Base-by-base conservation (phyloP, 2,888 invertebrate genomes). In the Drosophila nigritarsus region DNA sequence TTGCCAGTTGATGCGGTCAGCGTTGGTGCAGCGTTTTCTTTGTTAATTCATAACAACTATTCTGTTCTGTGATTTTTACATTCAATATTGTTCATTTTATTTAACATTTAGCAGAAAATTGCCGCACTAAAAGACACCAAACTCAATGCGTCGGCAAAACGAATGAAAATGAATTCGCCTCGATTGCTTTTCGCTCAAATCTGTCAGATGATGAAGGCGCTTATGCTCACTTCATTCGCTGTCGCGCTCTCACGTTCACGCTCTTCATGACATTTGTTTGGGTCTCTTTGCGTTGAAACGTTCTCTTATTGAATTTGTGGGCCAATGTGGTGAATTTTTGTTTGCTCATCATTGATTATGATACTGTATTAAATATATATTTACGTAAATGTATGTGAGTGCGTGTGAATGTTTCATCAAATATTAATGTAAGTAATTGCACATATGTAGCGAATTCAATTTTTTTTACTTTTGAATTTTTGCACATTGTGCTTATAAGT, bases 121-220 rank as follows among this genome's bases (percentile, higher is more conserved):
- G 66, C 78, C 68, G 65, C 82, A 78, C 59, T 49, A 65, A 53
- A 56, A 67, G 54, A 63, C 68, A 45, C 54, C 78, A 78, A 81
- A 65, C 78, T 73, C 78, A 64, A 69, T 81, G 78, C 78, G 82
- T 82, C 79, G 75, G 82, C 65, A 82, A 81, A 81, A 53, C 62
- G 78, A 79, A 53, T 82, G 79, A 82, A 79, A 79, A 78, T 56
- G 74, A 82, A 82, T 82, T 82, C 82, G 82, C 82, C 74, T 53
- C 79, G 48, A 58, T 36, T 32, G 66, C 34, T 61, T 59, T 78
- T 78, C 73, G 78, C 74, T 50, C 55, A 64, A 73, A 58, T 80
- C 67, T 67, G 78, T 80, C 80, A 78, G 72, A 78, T 78, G 80
- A 67, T 78, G 77, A 62, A 77, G 66, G 61, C 40, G 54, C 50